Evolutionary conservation across 2,113 vertebrate genomes (phyloP).

Genomic region (Ia io): DNA sequence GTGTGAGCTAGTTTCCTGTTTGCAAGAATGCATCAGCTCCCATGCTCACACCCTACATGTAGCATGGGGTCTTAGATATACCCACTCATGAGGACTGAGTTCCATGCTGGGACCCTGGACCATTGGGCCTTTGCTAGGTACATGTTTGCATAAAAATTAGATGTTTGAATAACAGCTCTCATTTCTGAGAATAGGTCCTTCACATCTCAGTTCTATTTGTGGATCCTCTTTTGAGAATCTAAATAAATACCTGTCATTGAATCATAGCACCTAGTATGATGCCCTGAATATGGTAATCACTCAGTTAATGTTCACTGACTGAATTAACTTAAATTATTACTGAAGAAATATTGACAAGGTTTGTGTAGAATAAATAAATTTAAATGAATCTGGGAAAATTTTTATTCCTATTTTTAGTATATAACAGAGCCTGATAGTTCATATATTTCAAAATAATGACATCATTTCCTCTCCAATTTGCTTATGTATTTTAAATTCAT

Average conservation of each 20-base stretch:
- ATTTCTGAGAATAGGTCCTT: background rate
- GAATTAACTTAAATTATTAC: background rate
- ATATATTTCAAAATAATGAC: background rate
- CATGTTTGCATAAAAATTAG: background rate
- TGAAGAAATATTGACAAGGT: background rate
- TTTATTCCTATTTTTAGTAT: background rate
- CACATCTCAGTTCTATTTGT: background rate
- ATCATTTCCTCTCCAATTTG: background rate
- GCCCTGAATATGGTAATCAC: background rate
- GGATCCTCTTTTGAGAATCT: background rate
- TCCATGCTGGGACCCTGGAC: too few relatives aligned
- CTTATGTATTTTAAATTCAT: background rate
- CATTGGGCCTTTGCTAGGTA: background rate
- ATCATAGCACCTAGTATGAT: background rate
- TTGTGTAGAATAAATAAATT: background rate
- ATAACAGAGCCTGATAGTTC: background rate
- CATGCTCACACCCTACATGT: too few relatives aligned
- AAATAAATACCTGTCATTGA: background rate
- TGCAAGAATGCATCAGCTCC: background rate
- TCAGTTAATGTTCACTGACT: background rate
- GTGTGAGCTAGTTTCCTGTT: background rate
- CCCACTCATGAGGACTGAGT: too few relatives aligned
- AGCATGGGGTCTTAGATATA: background rate
- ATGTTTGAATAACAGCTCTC: background rate
- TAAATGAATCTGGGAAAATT: background rate